Percentiles rank a stretch among this genome's conserved stretches.
These are phyloP conservation scores for Struthidea cinerea DNA, from an alignment of 2,113 vertebrate species.

Conservation along the genomic window DNA sequence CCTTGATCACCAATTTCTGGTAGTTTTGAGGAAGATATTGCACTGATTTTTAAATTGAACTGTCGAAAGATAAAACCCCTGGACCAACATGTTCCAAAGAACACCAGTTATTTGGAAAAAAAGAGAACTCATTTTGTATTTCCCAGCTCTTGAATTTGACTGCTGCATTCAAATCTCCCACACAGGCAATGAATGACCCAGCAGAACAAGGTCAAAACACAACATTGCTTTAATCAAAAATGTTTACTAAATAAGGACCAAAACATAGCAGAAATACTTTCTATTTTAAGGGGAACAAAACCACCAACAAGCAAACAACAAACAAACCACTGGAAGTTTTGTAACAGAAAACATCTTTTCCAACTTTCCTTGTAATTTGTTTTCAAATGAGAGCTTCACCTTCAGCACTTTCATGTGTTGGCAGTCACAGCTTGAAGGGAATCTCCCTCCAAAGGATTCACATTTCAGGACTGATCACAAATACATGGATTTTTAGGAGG, in stretches of 20 bases:
- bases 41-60: background rate
- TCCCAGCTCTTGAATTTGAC: background rate
- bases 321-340: background rate
- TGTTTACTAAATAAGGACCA: background rate
- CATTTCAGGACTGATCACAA: background rate
- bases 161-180: background rate
- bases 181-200: background rate
- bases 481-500: background rate
- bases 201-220: background rate
- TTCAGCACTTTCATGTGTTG: background rate
- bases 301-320: background rate
- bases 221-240: background rate
- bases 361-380: background rate
- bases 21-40: background rate
- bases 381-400: background rate
- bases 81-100: background rate
- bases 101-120: background rate
- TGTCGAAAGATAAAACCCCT: background rate
- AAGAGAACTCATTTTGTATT: background rate
- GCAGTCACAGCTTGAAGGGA: background rate
- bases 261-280: background rate
- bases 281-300: rapidly evolving
- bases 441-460: background rate
- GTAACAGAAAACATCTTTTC: background rate
- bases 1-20: background rate